Percentiles rank a stretch among this genome's conserved stretches.
phyloP scores from a whole-genome alignment of 2,797 vertebrate genomes.

The Poecilia wingei region DNA sequence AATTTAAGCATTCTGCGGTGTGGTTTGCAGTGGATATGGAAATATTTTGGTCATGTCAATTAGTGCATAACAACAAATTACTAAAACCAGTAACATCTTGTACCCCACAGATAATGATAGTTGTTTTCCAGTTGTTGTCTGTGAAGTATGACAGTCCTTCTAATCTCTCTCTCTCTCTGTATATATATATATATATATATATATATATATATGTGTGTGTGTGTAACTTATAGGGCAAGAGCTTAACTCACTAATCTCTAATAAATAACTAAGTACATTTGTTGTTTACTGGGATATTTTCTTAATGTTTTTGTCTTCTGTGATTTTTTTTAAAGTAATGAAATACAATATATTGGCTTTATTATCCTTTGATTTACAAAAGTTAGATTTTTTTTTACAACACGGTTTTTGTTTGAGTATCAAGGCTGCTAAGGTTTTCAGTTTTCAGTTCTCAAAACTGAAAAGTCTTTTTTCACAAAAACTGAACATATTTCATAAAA shows the following conservation, averaged over 20 bases:
- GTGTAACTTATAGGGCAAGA: not conserved
- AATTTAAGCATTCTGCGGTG: not conserved
- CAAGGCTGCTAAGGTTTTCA: not conserved
- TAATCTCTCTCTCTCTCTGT: not conserved
- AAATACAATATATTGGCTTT: slow-evolving; percentile 22
- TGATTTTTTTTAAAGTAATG: slow-evolving; percentile 16
- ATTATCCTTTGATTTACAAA: slow-evolving; percentile 47
- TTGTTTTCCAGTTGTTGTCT: not conserved
- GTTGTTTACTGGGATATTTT: slow-evolving; percentile 24
- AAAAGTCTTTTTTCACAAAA: slow-evolving; percentile 19
- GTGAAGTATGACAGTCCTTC: not conserved
- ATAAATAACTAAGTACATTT: slow-evolving; percentile 32
- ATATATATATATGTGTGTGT: not conserved
- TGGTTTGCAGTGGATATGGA: not conserved
- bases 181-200: too few species aligned
- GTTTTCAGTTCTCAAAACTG: slow-evolving; percentile 21
- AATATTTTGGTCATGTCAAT: not conserved
- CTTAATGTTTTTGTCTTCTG: too few species aligned
- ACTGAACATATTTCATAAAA: not conserved
- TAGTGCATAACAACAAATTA: not conserved
- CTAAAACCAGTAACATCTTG: not conserved
- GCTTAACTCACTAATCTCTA: slow-evolving; percentile 22
- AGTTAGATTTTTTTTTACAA: slow-evolving; percentile 42
- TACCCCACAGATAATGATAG: not conserved
- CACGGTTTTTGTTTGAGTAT: slow-evolving; percentile 38